Evolutionary conservation across 1,140 invertebrate species (phyloP), one percentile per base, ranked within the genome.

Genomic region (Zophobas atratus): DNA sequence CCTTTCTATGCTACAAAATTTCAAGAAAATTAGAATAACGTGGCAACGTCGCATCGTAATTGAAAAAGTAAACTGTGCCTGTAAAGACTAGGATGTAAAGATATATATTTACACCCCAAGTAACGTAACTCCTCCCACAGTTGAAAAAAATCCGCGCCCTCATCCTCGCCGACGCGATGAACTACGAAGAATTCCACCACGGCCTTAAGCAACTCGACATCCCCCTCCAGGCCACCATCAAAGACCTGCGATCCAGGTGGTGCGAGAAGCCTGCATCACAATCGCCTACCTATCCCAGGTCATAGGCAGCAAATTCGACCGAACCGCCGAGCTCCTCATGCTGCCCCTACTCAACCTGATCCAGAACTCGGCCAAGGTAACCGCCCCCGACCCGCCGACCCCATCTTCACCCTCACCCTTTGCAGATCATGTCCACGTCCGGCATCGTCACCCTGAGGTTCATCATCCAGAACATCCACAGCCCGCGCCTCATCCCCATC

Each of bases 231-330:
- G 89, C 91, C 32, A 93, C 95, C 70, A 91, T 97, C 76, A 97
- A 95, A 88, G 98, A 99, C 89, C 89, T 99, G 1, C 90, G 98
- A 83, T 97, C 93, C 90, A 91, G 88, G 95, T 99, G 72, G 96
- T 97, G 0, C 89, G 98, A 76, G 98, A 99, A 87, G 95, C 95
- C 0, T 99, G 97, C 86, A 96, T 99, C 57, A 97, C 97, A 0
- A 92, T 99, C 76, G 96, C 97, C 35, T 98, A 93, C 88, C 90
- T 98, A 86, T 94, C 96, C 57, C 95, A 97, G 86, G 91, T 92
- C 46, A 83, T 99, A 53, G 92, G 93, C 70, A 93, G 91, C 79
- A 95, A 95, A 86, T 90, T 97, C 82, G 97, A 98, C 78, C 92
- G 92, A 86, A 95, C 97, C 87, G 93, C 94, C 33, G 93, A 97